Percentiles rank a stretch among this genome's conserved stretches.
These are phyloP conservation scores for Agrochola macilenta DNA, from an alignment of 2,888 invertebrate species.

Conservation along the genomic window DNA sequence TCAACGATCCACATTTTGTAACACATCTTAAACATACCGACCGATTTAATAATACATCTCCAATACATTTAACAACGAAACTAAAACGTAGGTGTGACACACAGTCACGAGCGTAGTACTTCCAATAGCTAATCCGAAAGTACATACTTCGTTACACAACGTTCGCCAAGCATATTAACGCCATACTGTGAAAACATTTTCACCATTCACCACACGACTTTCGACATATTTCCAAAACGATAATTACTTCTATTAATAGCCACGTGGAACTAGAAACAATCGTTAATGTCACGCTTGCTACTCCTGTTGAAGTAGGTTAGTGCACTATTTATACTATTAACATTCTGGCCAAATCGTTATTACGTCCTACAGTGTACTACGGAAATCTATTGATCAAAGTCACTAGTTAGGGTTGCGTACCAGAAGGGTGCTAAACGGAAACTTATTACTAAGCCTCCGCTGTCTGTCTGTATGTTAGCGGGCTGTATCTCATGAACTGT, in stretches of 20 bases:
- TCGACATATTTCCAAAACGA: slow-evolving; percentile 41
- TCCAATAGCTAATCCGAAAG: slow-evolving; percentile 30
- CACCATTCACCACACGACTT: slow-evolving; percentile 42
- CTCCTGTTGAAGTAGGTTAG: slow-evolving; percentile 53
- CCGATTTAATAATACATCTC: slow-evolving; percentile 14
- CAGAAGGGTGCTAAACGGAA: no score
- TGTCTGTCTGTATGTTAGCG: no score
- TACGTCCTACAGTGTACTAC: slow-evolving; percentile 23
- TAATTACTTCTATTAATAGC: slow-evolving; percentile 55
- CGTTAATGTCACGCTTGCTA: slow-evolving; percentile 44
- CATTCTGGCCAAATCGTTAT: slow-evolving; percentile 41
- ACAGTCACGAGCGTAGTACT: slow-evolving; percentile 50
- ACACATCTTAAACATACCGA: slow-evolving; percentile 5
- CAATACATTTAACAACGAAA: slow-evolving; percentile 2
- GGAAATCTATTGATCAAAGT: slow-evolving; percentile 40
- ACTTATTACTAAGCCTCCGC: no score
- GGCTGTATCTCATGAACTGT: no score
- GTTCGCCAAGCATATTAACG: slow-evolving; percentile 49
- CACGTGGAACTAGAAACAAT: slow-evolving; percentile 39
- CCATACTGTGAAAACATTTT: slow-evolving; percentile 59
- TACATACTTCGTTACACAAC: slow-evolving; percentile 31
- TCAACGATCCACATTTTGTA: slow-evolving; percentile 30
- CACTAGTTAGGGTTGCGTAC: no score
- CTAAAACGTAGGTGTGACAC: slow-evolving; percentile 37
- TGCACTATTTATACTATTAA: slow-evolving; percentile 51